Base-by-base conservation (phyloP, 2,888 invertebrate species). In the Asteroscopus sphinx region DNA sequence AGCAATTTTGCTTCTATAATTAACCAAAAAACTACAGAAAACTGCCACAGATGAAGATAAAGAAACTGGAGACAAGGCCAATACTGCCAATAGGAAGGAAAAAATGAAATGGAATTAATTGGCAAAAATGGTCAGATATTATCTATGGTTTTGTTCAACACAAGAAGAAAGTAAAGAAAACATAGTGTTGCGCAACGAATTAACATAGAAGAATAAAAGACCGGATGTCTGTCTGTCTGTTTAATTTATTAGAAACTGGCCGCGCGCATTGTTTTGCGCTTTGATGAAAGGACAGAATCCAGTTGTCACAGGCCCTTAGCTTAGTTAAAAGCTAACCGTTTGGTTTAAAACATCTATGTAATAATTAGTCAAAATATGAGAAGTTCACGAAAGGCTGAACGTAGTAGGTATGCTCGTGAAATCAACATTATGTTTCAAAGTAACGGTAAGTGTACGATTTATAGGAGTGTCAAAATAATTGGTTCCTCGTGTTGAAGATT, bases 381-480 rank as follows among this genome's bases (percentile, higher is more conserved):
- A 68, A 51, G 33, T 51, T 48, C 39, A 58, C 47, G 21, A 60
- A 56, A 42, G 4, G 59, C 58, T 48, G 63, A 61, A 59, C 73
- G 46, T 70, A 80, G 82, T 87, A 91, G 91, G 91, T 92, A 90
- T 85, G 78, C 63, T 77, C 89, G 69, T 68, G 83, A 87, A 81
- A 83, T 76, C 90, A 81, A 75, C 90, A 79, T 60, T 83, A 71
- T 82, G 72, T 73, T 62, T 71, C 78, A 76, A 84, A 80, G 79
- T 80, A 77, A 91, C 77, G 93, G 93, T 93, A 93, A 93, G 93
- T 93, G 81, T 82, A 85, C 42, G 85, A 82, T 83, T 83, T 84
- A 80, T 77, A 87, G 92, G 92, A 90, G 92, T 92, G 92, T 82
- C 85, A 86, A 86, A 86, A 80, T 86, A 87, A 86, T 87, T 87